These are phyloP conservation scores for Bombus confusus DNA, from an alignment of 1,140 invertebrate species.

Conservation along the genomic window DNA sequence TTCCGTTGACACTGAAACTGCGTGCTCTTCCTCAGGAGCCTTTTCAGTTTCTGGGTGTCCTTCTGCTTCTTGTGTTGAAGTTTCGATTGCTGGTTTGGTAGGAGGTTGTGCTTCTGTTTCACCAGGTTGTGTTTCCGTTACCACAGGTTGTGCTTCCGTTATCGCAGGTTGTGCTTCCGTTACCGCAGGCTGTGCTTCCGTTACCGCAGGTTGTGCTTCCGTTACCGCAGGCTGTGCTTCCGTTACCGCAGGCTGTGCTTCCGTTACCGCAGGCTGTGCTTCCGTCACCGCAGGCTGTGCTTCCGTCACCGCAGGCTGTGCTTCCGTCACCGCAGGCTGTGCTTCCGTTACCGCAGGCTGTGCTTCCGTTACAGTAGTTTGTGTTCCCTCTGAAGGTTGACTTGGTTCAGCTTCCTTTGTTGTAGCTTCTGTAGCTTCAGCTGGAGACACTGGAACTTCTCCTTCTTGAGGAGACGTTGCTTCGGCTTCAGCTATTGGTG, in stretches of 20 bases:
- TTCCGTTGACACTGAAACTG: constrained; percentile 25
- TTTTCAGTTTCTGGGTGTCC: constrained; percentile 27
- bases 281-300: neutral
- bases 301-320: neutral
- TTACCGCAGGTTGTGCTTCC: fast-evolving
- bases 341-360: neutral
- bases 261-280: neutral
- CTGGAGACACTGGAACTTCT: neutral
- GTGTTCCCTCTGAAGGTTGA: constrained; percentile 9
- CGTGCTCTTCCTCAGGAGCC: constrained; percentile 7
- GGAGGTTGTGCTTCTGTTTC: constrained; percentile 13
- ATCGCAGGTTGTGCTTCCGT: too few species aligned
- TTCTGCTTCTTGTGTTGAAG: constrained; percentile 14
- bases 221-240: neutral
- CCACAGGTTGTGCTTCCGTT: too few species aligned
- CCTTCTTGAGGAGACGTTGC: constrained; percentile 34
- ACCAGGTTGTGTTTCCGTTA: constrained; percentile 2
- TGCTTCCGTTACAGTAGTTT: neutral
- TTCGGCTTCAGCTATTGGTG: constrained; percentile 7
- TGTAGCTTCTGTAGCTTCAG: constrained; percentile 24
- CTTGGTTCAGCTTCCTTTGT: neutral
- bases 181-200: too few species aligned
- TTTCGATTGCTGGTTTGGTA: constrained; percentile 11
- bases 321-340: constrained; percentile 1
- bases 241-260: neutral